Evolutionary conservation across 2,888 invertebrate species (phyloP), one percentile per base, ranked within the genome.

Genomic region (Toxonevra muliebris): DNA sequence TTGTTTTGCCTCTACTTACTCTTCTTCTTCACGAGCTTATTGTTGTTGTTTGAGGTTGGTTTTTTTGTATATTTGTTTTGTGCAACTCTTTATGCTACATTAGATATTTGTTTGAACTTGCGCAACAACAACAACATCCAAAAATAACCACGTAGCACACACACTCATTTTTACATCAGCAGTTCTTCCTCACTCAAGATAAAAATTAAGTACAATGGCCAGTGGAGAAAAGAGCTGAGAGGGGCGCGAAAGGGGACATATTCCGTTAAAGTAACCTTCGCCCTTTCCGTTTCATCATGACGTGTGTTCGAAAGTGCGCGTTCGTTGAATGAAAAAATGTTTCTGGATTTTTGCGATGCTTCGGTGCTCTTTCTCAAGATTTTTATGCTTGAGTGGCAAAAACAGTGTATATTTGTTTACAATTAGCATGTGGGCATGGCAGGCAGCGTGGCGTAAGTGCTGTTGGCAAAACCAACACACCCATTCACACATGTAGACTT

Each of bases 251-350:
- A 40, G 41, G 13, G 8, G 4, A 8, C 15, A 8, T 4, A 19
- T 19, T 42, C 19, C 17, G 40, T 50, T 30, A 50, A 65, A 65
- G 50, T 50, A 65, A 50, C 58, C 64, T 65, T 58, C 64, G 42
- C 52, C 64, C 20, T 41, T 58, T 58, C 52, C 58, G 58, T 58
- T 40, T 7, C 30, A 30, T 30, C 7, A 7, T 30, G 30, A 2
- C 30, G 30, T 30, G 30, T 30, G 30, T 7, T 30, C 30, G 7
- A 30, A 30, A 30, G 30, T 30, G 30, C 30, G 30, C 30, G 3
- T 30, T 30, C 7, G 7, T 2, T 30, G 30, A 30, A 30, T 30
- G 30, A 7, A 7, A 30, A 30, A 30, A 30, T 30, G 7, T 30
- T 7, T 7, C 30, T 30, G 30, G 2, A 4, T 7, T 30, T 30